phyloP scores from a whole-genome alignment of 2,113 vertebrate species.

The Poicephalus gulielmi region DNA sequence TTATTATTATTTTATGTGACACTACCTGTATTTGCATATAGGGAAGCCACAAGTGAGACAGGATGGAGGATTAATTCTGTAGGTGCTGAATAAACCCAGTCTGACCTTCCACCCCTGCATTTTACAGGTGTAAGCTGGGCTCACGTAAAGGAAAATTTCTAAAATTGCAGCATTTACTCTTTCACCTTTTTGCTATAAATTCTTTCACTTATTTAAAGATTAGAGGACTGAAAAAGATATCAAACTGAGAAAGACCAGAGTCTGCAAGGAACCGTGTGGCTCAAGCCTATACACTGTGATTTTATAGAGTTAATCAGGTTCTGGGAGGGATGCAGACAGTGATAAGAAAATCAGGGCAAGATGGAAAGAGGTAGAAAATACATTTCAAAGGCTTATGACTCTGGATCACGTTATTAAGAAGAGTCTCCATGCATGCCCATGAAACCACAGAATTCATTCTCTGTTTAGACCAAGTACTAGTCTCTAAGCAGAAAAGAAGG shows the following conservation, averaged over 20 bases:
- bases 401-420: constrained; percentile 10
- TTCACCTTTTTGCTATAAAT: neutral
- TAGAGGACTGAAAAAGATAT: neutral
- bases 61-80: neutral
- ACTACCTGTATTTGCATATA: neutral
- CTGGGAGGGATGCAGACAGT: neutral
- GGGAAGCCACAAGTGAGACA: neutral
- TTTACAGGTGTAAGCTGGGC: neutral
- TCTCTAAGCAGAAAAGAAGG: neutral
- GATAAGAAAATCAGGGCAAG: neutral
- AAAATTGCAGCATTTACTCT: neutral
- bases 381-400: neutral
- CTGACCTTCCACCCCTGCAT: neutral
- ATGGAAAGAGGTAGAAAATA: neutral
- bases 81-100: neutral
- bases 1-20: neutral
- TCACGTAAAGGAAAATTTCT: neutral
- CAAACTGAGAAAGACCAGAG: neutral
- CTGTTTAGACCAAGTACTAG: neutral
- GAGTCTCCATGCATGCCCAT: neutral
- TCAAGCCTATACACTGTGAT: neutral
- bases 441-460: neutral
- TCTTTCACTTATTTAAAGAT: neutral
- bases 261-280: neutral
- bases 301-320: neutral